Evolutionary conservation across 2,797 vertebrate species (phyloP), one percentile per base, ranked within the genome.

Genomic region (Ataeniobius toweri): DNA sequence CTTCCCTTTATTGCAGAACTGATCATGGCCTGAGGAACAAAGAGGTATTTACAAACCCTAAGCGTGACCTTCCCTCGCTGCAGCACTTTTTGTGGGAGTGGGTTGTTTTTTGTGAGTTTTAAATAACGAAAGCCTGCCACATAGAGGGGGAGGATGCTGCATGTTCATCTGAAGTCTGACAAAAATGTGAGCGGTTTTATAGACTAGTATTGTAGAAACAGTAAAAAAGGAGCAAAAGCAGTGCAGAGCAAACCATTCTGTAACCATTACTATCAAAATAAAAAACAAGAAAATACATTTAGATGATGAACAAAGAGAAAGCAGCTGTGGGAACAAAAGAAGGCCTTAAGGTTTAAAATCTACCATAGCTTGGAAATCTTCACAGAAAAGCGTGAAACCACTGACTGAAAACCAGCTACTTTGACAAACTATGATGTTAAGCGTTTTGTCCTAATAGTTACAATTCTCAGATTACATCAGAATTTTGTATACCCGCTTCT

Each of bases 41-140:
- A 63, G 31, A 81, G 63, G 80, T 63, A 24, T 73, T 81, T 74
- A 81, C 44, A 79, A 70, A 77, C 71, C 71, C 81, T 50, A n/a
- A 48, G 71, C 71, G 83, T 76, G 83, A 83, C 86, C 87, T 81
- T 74, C 85, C 36, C 69, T 80, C 74, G 74, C 77, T 68, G 74
- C 76, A 74, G 70, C 56, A 2, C 83, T 84, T 20, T 55, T 83
- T 56, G 85, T 84, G 73, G 83, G 86, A 85, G 89, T 78, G 78
- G 78, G 80, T 76, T 70, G 31, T 76, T 79, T 82, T 74, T 53
- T 75, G 51, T 74, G 76, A 18, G 59, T 50, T 83, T 76, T 73
- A 59, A 82, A 70, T 53, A 77, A 84, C 84, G 76, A 58, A 78
- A 80, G 81, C 71, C 71, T 78, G 86, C 82, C 80, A 86, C 84